Evolutionary conservation across 2,113 vertebrate genomes (phyloP).

Genomic region (Argyrosomus japonicus): DNA sequence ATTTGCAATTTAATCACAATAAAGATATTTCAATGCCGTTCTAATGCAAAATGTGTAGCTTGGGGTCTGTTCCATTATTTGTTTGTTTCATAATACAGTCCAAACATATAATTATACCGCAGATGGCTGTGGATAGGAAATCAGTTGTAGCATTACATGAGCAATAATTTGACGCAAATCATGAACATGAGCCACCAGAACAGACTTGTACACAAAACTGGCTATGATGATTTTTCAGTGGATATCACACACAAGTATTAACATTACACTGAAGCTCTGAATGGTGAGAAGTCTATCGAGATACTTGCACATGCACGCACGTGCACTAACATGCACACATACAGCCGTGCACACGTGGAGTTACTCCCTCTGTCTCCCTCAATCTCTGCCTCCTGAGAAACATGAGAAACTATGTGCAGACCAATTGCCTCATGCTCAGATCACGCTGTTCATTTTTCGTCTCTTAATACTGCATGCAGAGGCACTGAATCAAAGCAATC

Average conservation of each 20-base stretch:
- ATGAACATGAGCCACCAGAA: conserved; percentile 11
- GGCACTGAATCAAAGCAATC: conserved; percentile 70
- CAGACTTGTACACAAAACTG: not conserved
- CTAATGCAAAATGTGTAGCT: not conserved
- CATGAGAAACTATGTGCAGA: conserved; percentile 47
- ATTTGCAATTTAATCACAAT: not conserved
- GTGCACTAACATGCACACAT: not conserved
- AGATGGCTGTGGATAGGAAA: not conserved
- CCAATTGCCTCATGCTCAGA: conserved; percentile 64
- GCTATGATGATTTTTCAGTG: not conserved
- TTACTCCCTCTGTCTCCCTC: conserved; percentile 5
- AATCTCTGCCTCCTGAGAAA: conserved; percentile 19
- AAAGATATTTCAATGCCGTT: not conserved
- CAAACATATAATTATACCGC: not conserved
- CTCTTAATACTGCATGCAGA: conserved; percentile 62
- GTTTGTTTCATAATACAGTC: not conserved
- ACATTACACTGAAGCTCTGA: conserved; percentile 1
- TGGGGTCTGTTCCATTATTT: not conserved
- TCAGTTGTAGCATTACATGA: not conserved
- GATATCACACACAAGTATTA: conserved; percentile 6
- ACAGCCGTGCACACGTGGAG: not conserved
- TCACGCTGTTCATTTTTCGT: conserved; percentile 60
- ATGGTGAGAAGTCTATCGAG: not conserved
- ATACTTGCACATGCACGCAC: not conserved
- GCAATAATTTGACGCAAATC: conserved; percentile 14